phyloP scores from a whole-genome alignment of 2,888 invertebrate species.

The Tuberolachnus salignus region DNA sequence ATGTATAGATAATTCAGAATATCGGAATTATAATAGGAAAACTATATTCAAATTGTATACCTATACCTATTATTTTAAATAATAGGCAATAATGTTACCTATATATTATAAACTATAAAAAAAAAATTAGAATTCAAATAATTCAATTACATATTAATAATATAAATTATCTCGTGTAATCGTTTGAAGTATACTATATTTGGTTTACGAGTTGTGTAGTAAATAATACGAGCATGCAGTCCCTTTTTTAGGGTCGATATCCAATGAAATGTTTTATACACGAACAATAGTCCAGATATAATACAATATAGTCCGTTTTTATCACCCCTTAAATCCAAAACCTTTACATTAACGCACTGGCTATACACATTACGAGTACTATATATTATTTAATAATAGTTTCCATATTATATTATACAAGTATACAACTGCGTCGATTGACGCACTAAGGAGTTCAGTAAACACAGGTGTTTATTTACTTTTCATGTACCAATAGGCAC shows the following conservation, averaged over 20 bases:
- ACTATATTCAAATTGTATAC: too few relatives aligned
- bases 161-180: not conserved
- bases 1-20: too few relatives aligned
- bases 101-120: not conserved
- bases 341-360: constrained; percentile 21
- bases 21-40: too few relatives aligned
- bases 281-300: constrained; percentile 37
- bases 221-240: not conserved
- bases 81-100: too few relatives aligned
- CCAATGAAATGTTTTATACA: constrained; percentile 6
- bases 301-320: constrained; percentile 21
- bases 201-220: constrained; percentile 6
- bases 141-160: not conserved
- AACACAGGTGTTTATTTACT: constrained; percentile 55
- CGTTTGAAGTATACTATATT: not conserved
- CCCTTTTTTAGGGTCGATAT: constrained; percentile 14
- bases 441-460: constrained; percentile 34
- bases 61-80: too few relatives aligned
- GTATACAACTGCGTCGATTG: constrained; percentile 17
- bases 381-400: constrained; percentile 39
- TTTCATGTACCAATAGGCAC: not conserved
- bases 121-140: not conserved
- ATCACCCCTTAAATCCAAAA: constrained; percentile 33
- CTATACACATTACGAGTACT: constrained; percentile 1
- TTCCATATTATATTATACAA: not conserved